Evolutionary conservation across 2,888 invertebrate genomes (phyloP).

Genomic region (Papilio protenor): DNA sequence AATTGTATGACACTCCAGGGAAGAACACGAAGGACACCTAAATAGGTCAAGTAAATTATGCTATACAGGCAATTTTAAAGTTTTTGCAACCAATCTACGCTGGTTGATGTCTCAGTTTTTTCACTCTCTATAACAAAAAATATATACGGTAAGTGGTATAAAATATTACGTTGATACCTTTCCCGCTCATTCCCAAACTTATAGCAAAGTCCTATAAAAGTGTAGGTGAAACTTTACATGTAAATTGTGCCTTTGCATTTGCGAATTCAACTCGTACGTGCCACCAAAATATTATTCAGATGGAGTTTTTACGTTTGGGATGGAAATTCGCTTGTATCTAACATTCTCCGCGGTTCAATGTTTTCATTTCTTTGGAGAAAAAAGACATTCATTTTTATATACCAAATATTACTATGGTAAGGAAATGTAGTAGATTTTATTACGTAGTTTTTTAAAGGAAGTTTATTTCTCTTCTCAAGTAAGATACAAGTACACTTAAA

Average conservation of each 20-base stretch:
- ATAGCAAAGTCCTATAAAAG: constrained; percentile 20
- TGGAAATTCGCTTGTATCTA: not conserved
- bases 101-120: not conserved
- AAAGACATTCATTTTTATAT: not conserved
- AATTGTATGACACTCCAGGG: too few relatives aligned
- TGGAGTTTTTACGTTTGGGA: constrained; percentile 16
- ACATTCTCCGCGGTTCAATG: constrained; percentile 2
- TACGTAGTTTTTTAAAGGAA: too few relatives aligned
- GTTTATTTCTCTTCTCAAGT: too few relatives aligned
- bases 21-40: too few relatives aligned
- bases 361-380: not conserved
- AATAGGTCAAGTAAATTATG: too few relatives aligned
- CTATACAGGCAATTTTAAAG: too few relatives aligned
- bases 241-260: constrained; percentile 19
- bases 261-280: constrained; percentile 18
- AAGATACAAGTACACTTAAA: too few relatives aligned
- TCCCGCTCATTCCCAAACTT: not conserved
- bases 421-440: not conserved
- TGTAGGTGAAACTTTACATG: constrained; percentile 24
- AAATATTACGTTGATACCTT: constrained; percentile 12
- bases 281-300: constrained; percentile 14
- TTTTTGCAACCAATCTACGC: too few relatives aligned
- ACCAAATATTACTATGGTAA: not conserved
- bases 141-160: not conserved
- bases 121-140: not conserved